Evolutionary conservation across 2,888 invertebrate species (phyloP).

Genomic region (Hyposoter didymator): DNA sequence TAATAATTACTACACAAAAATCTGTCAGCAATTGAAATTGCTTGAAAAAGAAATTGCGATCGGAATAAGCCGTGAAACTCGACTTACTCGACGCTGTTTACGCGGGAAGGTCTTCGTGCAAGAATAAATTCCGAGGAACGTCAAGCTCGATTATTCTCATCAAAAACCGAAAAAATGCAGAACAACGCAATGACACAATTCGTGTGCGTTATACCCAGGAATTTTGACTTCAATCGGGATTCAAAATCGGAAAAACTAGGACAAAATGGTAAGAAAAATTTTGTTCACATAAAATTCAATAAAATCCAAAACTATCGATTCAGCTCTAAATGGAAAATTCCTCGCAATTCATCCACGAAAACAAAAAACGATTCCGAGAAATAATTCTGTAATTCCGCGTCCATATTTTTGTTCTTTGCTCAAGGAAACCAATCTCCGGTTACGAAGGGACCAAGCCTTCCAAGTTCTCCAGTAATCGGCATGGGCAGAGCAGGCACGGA

Average conservation of each 20-base stretch:
- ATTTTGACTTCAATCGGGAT: neutral
- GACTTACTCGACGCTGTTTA: too few relatives aligned
- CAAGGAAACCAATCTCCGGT: neutral
- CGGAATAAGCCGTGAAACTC: neutral
- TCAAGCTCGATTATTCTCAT: neutral
- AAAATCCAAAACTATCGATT: neutral
- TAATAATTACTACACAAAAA: neutral
- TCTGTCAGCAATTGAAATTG: neutral
- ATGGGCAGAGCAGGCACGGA: constrained; percentile 51
- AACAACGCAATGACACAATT: neutral
- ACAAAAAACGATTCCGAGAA: neutral
- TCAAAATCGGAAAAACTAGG: neutral
- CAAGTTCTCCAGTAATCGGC: neutral
- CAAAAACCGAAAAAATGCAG: neutral
- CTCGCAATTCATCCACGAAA: neutral
- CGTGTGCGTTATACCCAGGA: neutral
- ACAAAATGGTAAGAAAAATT: neutral
- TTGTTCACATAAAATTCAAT: neutral
- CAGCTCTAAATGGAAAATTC: neutral
- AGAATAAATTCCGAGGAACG: neutral
- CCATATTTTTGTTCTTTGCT: neutral
- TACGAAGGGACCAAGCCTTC: neutral
- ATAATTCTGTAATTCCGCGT: neutral
- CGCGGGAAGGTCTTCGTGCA: too few relatives aligned
- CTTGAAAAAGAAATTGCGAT: neutral